Evolutionary conservation across 2,888 invertebrate genomes (phyloP).

Genomic region (Psylliodes chrysocephalus): DNA sequence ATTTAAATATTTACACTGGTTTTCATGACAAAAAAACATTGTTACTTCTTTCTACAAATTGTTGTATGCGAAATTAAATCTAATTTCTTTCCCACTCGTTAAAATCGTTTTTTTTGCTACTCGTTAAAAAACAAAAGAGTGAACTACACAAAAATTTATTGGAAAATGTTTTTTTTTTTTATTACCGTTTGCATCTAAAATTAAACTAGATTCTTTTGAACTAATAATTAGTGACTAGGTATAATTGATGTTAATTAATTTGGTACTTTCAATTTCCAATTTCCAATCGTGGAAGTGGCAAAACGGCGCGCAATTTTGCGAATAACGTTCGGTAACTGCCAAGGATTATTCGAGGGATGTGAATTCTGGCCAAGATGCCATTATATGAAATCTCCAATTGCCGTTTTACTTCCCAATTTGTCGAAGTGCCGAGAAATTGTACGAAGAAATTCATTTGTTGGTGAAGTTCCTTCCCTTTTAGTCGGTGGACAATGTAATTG

Average conservation of each 20-base stretch:
- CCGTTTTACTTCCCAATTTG: constrained; percentile 31
- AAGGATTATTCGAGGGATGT: constrained; percentile 24
- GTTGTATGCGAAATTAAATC: too few species aligned
- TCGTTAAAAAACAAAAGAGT: too few species aligned
- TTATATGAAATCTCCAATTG: constrained; percentile 31
- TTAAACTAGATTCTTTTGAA: not conserved
- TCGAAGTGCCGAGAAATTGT: constrained; percentile 24
- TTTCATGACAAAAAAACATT: too few species aligned
- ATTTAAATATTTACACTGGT: too few species aligned
- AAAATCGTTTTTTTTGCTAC: too few species aligned
- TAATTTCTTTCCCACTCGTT: too few species aligned
- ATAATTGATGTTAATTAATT: constrained; percentile 24
- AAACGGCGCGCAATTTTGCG: constrained; percentile 4
- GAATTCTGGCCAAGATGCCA: constrained; percentile 26
- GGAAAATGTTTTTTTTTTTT: too few species aligned
- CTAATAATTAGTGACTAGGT: constrained; percentile 4
- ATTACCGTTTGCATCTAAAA: too few species aligned
- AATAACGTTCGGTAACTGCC: constrained; percentile 21
- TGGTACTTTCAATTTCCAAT: constrained; percentile 23
- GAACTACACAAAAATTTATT: too few species aligned
- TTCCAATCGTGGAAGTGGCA: constrained; percentile 6
- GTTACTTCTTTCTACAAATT: too few species aligned
- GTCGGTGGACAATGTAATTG: constrained; percentile 2
- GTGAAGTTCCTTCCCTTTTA: constrained; percentile 2
- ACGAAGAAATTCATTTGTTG: constrained; percentile 19